phyloP scores from a whole-genome alignment of 2,113 vertebrate genomes.

The Lophotis ruficrista region DNA sequence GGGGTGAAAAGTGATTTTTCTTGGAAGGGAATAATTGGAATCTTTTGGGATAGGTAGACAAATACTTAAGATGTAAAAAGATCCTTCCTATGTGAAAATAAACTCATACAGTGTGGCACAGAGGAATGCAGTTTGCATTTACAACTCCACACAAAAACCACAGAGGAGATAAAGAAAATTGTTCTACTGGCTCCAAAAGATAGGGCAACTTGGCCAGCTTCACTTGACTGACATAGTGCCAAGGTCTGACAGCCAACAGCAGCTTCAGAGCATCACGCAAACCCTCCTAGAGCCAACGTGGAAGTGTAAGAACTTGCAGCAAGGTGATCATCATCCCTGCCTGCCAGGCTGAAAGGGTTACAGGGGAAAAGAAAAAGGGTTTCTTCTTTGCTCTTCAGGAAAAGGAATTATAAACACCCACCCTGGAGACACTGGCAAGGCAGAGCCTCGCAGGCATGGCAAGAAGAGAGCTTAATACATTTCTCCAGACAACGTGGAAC shows the following conservation, averaged over 20 bases:
- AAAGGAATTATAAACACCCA: neutral
- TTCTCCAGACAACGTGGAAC: neutral
- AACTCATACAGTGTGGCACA: neutral
- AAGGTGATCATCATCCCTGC: neutral
- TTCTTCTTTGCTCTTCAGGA: neutral
- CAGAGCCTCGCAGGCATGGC: accelerated
- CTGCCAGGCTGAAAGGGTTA: neutral
- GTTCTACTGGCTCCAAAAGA: neutral
- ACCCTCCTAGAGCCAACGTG: neutral
- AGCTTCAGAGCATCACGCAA: neutral
- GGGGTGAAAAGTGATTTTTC: neutral
- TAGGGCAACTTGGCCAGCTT: neutral
- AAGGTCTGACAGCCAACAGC: neutral
- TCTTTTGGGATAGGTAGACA: neutral
- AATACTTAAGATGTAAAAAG: neutral
- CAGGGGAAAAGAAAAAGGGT: neutral
- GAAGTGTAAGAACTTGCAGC: neutral
- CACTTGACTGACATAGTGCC: neutral
- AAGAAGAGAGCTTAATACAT: neutral
- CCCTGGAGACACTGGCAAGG: neutral
- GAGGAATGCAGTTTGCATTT: neutral
- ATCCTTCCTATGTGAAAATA: neutral
- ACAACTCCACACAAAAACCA: neutral
- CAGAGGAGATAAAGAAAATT: neutral
- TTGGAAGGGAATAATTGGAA: neutral